Conservation (phyloP, 2,797 vertebrate genomes). For the Moxostoma hubbsi region DNA sequence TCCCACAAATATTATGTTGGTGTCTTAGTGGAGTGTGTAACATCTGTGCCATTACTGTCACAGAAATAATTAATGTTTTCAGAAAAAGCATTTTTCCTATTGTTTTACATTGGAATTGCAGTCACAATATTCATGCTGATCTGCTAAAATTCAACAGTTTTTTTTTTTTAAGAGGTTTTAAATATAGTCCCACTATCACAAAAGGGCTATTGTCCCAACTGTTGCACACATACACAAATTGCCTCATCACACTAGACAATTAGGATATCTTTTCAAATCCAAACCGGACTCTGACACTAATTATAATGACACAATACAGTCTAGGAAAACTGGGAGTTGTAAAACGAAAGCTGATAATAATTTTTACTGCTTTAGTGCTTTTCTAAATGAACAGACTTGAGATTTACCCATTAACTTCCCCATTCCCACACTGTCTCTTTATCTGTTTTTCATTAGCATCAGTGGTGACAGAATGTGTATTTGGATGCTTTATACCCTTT, state of each 20-base stretch:
- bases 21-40: too few relatives aligned
- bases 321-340: constrained; percentile 57
- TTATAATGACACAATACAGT: constrained; percentile 69
- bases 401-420: constrained; percentile 55
- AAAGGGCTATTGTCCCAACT: not conserved
- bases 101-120: too few relatives aligned
- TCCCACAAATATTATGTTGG: too few relatives aligned
- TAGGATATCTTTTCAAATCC: constrained; percentile 65
- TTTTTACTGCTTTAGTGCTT: constrained; percentile 63
- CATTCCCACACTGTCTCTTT: constrained; percentile 23
- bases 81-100: too few relatives aligned
- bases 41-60: too few relatives aligned
- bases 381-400: constrained; percentile 30
- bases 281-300: constrained; percentile 63
- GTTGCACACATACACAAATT: constrained; percentile 19
- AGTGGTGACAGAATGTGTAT: constrained; percentile 68
- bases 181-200: too few relatives aligned
- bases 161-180: too few relatives aligned
- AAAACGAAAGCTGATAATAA: constrained; percentile 64
- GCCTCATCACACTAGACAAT: constrained; percentile 59
- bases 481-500: constrained; percentile 65
- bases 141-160: too few relatives aligned
- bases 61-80: too few relatives aligned
- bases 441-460: constrained; percentile 54
- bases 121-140: too few relatives aligned